These are phyloP conservation scores for Drosophila falleni DNA, from an alignment of 2,888 invertebrate genomes.

Conservation along the genomic window DNA sequence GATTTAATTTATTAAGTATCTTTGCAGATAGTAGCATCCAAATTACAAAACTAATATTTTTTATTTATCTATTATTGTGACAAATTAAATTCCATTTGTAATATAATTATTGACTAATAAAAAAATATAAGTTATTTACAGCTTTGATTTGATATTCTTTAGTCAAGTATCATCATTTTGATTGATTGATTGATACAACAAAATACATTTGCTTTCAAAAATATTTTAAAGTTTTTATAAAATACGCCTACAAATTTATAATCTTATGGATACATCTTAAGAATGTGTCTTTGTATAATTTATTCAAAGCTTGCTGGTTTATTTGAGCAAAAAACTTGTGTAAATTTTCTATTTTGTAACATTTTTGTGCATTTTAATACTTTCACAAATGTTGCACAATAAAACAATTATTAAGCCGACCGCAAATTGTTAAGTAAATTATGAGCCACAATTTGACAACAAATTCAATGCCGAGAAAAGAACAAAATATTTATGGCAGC, in stretches of 20 bases:
- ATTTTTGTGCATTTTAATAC: constrained; percentile 16
- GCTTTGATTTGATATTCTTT: neutral
- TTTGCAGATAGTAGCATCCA: neutral
- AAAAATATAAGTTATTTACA: neutral
- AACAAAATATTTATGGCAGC: constrained; percentile 11
- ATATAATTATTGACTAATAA: neutral
- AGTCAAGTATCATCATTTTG: neutral
- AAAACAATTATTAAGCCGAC: constrained; percentile 57
- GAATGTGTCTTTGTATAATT: neutral
- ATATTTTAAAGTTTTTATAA: neutral
- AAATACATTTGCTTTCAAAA: neutral
- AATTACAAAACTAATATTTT: constrained; percentile 15
- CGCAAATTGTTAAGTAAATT: constrained; percentile 63
- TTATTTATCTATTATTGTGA: neutral
- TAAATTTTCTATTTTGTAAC: neutral
- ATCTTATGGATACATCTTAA: neutral
- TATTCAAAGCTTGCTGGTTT: neutral
- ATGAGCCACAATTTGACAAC: constrained; percentile 35
- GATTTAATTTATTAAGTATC: neutral
- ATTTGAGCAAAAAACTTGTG: constrained; percentile 2
- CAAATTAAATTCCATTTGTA: neutral
- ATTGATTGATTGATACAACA: neutral
- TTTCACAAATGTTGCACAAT: constrained; percentile 15
- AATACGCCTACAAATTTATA: neutral
- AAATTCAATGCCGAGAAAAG: constrained; percentile 5